Percentiles rank a stretch among this genome's conserved stretches.
These are phyloP conservation scores for Eidolon helvum DNA, from an alignment of 2,113 vertebrate species.

Conservation along the genomic window DNA sequence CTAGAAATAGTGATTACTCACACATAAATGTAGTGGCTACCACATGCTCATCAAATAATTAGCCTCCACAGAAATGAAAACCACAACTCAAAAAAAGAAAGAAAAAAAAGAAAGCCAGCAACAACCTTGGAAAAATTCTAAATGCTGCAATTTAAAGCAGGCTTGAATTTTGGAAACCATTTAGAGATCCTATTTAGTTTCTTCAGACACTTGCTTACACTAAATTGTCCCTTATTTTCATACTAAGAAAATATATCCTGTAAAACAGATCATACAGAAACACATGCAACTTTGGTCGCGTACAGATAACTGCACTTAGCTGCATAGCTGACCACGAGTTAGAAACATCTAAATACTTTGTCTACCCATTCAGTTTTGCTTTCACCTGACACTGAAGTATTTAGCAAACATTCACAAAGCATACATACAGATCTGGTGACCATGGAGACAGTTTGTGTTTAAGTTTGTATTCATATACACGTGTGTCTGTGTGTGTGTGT, in stretches of 20 bases:
- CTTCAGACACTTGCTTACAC: not conserved
- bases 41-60: not conserved
- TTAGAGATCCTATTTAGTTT: not conserved
- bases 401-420: not conserved
- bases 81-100: not conserved
- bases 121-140: not conserved
- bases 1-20: not conserved
- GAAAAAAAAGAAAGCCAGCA: not conserved
- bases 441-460: not conserved
- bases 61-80: not conserved
- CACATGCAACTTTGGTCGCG: not conserved
- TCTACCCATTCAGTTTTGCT: not conserved
- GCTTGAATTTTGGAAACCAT: not conserved
- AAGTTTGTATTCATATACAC: not conserved
- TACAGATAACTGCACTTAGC: not conserved
- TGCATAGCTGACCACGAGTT: not conserved
- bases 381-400: not conserved
- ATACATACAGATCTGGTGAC: not conserved
- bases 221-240: not conserved
- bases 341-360: not conserved
- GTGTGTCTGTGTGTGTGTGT: too few relatives aligned
- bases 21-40: not conserved
- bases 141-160: not conserved
- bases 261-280: not conserved
- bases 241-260: not conserved